These are phyloP conservation scores for Centruroides vittatus DNA, from an alignment of 1,140 invertebrate genomes.

Conservation along the genomic window DNA sequence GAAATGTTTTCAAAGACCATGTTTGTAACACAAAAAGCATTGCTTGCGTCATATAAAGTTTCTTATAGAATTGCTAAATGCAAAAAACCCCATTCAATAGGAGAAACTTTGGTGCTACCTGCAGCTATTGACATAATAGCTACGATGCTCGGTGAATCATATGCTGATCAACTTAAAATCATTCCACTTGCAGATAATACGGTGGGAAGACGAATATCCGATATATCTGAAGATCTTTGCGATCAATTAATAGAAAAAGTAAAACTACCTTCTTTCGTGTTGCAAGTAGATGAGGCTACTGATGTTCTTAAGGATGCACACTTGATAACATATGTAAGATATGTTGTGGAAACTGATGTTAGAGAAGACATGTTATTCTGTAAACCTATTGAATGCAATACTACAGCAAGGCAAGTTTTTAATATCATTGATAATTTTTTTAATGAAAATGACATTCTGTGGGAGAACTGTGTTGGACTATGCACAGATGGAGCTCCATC, in stretches of 20 bases:
- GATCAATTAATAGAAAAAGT: background rate
- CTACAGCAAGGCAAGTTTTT: background rate
- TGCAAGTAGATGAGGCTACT: background rate
- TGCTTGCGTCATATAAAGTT: background rate
- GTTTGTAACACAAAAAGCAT: background rate
- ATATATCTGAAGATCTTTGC: background rate
- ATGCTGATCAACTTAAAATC: too few species aligned
- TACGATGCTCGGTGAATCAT: background rate
- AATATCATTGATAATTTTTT: background rate
- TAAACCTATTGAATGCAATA: background rate
- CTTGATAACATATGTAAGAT: background rate
- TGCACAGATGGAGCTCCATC: background rate
- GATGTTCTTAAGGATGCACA: background rate
- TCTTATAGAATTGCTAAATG: background rate
- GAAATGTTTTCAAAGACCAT: background rate
- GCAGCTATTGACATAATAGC: background rate
- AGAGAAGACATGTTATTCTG: background rate
- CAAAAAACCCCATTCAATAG: background rate
- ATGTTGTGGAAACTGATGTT: background rate
- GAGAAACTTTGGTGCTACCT: background rate
- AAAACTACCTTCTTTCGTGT: background rate
- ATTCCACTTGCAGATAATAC: background rate
- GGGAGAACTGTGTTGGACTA: background rate
- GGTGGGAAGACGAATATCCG: background rate
- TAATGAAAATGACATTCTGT: background rate